Evolutionary conservation across 2,797 vertebrate species (phyloP).

Genomic region (Pteronotus mesoamericanus): DNA sequence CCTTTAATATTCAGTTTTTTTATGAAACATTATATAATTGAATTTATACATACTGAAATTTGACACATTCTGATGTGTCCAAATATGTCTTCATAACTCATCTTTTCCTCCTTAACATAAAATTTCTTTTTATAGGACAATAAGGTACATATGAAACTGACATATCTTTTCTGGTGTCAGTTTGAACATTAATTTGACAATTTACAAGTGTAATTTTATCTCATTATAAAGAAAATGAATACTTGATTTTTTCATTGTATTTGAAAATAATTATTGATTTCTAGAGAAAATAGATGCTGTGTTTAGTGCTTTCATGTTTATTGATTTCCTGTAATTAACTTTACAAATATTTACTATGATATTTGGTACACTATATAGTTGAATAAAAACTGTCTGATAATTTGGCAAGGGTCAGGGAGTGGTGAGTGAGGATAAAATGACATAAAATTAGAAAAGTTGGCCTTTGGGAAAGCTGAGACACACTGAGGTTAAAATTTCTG

Average conservation of each 20-base stretch:
- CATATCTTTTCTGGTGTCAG: neutral
- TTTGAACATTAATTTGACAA: conserved; percentile 42
- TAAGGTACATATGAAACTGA: neutral
- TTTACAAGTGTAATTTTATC: neutral
- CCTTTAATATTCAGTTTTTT: neutral
- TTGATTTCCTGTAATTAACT: neutral
- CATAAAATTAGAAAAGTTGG: neutral
- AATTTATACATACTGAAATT: neutral
- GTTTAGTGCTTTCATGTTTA: neutral
- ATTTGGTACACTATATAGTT: neutral
- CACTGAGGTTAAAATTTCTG: neutral
- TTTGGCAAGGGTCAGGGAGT: neutral
- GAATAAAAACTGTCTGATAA: neutral
- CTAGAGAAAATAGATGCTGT: neutral
- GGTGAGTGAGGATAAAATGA: neutral
- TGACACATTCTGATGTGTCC: neutral
- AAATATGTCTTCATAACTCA: neutral
- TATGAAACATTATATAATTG: neutral
- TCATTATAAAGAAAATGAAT: neutral
- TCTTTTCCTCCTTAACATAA: neutral
- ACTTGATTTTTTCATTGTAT: conserved; percentile 15
- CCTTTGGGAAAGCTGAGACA: neutral
- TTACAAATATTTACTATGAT: neutral
- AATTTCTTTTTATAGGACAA: conserved; percentile 5
- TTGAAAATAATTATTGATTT: neutral